Evolutionary conservation across 2,113 vertebrate genomes (phyloP), one percentile per base, ranked within the genome.

Genomic region (Chloropsis cyanopogon): DNA sequence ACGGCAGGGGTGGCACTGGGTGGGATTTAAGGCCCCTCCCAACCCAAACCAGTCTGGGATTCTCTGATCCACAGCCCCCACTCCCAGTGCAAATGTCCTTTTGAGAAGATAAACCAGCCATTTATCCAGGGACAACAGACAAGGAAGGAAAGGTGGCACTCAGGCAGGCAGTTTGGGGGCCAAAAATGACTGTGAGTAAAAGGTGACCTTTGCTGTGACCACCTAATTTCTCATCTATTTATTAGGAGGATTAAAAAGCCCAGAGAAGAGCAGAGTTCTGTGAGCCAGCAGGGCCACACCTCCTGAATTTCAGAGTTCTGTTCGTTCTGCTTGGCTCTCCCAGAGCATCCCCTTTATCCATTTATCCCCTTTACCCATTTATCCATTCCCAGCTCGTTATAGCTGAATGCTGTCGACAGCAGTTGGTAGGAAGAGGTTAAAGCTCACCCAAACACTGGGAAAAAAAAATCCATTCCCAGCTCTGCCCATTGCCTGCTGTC

Each of bases 41-140:
- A 25, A 37, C 25, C 8, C 44, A 42, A 59, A 41, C 12, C 50
- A 57, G 1, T 7, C 10, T 50, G 61, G 50, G 13, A n/a, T 41
- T 29, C 24, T 5, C 0, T 12, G 16, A 39, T 2, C 73, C 3
- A 12, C 16, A n/a, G 57, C 53, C 59, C 42, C 49, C 11, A 1
- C 10, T 29, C 60, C 65, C 3, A 1, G 16, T 37, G 23, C 24
- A 84, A 46, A 70, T 18, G 19, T 23, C 90, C 73, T 37, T n/a
- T 12, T 20, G 46, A 46, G 4, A 52, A 25, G 56, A 86, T 53
- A 64, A 78, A 73, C 2, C 20, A 10, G 35, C 65, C 65, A 54
- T 50, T n/a, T 29, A 19, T 50, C 23, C 35, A n/a, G 75, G 63
- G 46, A 29, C 28, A 78, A 25, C 8, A 23, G 11, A 33, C 10